These are phyloP conservation scores for Lagopus muta DNA, from an alignment of 2,113 vertebrate genomes.

Conservation along the genomic window DNA sequence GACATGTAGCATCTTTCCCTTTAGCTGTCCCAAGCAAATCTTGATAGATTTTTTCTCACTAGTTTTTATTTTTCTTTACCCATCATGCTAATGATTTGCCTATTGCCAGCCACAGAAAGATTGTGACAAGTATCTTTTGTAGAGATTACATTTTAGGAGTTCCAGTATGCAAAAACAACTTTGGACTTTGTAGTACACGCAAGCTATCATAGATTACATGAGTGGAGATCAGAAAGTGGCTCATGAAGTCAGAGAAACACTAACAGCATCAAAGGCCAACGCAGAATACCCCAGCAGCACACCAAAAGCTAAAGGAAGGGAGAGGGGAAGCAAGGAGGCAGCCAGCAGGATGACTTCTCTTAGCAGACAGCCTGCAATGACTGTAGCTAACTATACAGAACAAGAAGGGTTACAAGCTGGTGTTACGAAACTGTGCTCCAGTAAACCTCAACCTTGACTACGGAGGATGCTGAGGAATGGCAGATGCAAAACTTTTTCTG, in stretches of 20 bases:
- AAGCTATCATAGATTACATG: background rate
- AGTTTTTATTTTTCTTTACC: background rate
- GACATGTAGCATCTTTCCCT: background rate
- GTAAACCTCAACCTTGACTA: background rate
- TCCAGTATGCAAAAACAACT: background rate
- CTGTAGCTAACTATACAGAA: background rate
- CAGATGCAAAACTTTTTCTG: background rate
- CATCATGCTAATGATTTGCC: background rate
- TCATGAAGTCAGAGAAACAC: background rate
- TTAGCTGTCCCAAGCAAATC: background rate
- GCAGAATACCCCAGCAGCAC: background rate
- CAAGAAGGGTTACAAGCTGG: background rate
- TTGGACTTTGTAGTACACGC: background rate
- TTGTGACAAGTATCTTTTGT: background rate
- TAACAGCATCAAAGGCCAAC: background rate
- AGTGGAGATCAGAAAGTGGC: background rate
- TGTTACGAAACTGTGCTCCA: background rate
- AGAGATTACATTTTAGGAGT: background rate
- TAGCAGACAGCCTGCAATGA: rapidly evolving
- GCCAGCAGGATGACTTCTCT: background rate
- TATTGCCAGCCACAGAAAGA: background rate
- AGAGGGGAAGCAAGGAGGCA: background rate
- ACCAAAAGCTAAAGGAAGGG: background rate
- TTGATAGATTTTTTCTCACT: background rate
- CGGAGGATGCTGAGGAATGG: background rate